Base-by-base conservation (phyloP, 2,797 vertebrate genomes). In the Notolepis coatsorum region DNA sequence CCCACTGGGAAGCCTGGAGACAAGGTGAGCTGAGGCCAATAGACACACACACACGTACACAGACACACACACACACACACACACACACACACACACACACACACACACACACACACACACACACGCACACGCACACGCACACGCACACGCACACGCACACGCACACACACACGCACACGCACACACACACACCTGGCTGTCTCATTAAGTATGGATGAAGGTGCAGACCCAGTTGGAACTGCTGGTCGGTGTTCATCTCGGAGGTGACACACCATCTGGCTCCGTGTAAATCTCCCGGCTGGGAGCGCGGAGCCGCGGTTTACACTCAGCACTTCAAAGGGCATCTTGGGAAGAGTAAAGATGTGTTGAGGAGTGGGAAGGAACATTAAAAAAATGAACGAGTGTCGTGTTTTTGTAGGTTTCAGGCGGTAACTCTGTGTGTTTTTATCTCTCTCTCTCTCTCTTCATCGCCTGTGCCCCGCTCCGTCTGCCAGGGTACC, bases 1-100 rank as follows among this genome's bases (percentile, higher is more conserved):
- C 86, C 95, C 21, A 95, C 96, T 0, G 96, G 96, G 67, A 96
- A 95, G 51, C 91, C 93, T 2, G 96, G 96, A 63, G 89, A 92
- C 23, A 98, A 97, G 93, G 96, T 98, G 82, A 74, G 66, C 41
- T 45, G 18, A 53, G 25, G 23, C 8, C 3, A 15, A 31, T n/a
- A 51, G 30, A 17, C 7, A 23, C 61, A 33, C 37, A 35, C 23
- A 10, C 25, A 21, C 25, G 4, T 15, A 48, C 18, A 7, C 27
- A 55, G 20, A 48, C 43, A 65, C 37, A 42, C 15, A 47, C 33
- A 51, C 31, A 57, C 15, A 39, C n/a, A 0, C 30, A 31, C 10
- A 18, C 53, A 68, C 43, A 67, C 60, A 71, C 64, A 31, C 27
- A 50, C 10, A 8, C 27, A 18, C 2, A 23, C 41, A 4, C 21